Base-by-base conservation (phyloP, 2,797 vertebrate genomes). In the Gambusia yucatana region DNA sequence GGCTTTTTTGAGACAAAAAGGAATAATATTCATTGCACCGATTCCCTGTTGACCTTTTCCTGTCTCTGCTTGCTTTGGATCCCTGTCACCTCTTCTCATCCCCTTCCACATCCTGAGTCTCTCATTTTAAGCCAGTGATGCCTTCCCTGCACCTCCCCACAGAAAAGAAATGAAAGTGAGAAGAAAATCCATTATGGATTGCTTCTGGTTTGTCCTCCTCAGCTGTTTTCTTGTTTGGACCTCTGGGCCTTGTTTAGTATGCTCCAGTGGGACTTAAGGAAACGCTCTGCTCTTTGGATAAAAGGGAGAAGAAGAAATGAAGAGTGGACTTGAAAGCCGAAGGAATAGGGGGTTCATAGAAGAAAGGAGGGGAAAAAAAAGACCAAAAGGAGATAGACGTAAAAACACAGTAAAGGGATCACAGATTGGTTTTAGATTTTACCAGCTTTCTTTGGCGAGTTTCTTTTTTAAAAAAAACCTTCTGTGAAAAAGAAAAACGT, bases 141-240 rank as follows among this genome's bases (percentile, higher is more conserved):
- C 79, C 82, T 87, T 78, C 59, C n/a, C 79, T 78, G 84, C 82
- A 81, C 88, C 76, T 87, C 80, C 79, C 87, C 2, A 78, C 83
- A 88, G 87, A 82, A 86, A 86, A 77, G 55, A 50, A 91, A 87
- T 91, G 83, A 91, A 89, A 88, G 81, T 50, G 79, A 90, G 87
- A 90, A 82, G 82, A 89, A 90, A 92, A 92, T 91, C 89, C 84
- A 92, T 93, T 92, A 93, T 94, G 86, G 91, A 93, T 93, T 70
- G 81, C 76, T 86, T 84, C 78, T 91, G 87, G 73, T 47, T 90
- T 86, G 82, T 87, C 87, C 87, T 87, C 82, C 79, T 88, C 89
- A 87, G 84, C 81, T 86, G 83, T 88, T 91, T 86, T 91, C 86
- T 86, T 87, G 89, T 90, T 89, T 86, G 87, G 88, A 93, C 87